Conservation (phyloP, 2,797 vertebrate species). For the Anisognathus igniventris region DNA sequence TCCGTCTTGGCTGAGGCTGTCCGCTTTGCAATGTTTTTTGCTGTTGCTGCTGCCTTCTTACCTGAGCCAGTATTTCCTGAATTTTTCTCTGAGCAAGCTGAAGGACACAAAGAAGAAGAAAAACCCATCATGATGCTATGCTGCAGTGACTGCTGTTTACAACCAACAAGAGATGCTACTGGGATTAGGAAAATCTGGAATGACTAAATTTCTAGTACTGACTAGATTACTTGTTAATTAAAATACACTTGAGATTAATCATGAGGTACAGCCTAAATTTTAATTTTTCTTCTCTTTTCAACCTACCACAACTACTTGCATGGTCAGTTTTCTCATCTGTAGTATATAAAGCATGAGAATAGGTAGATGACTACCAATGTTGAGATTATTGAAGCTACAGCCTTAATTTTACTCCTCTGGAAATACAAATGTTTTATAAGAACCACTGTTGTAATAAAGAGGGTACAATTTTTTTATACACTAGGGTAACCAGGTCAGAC, state of each 20-base stretch:
- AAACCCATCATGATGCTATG: neutral
- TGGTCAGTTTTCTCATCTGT: neutral
- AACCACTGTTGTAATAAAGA: neutral
- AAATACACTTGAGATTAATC: neutral
- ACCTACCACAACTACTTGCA: neutral
- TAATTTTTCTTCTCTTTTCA: neutral
- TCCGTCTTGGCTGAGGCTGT: constrained; percentile 87
- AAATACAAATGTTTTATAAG: neutral
- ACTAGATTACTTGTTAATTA: neutral
- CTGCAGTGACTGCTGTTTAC: neutral
- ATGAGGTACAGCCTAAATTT: neutral
- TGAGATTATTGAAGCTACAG: neutral
- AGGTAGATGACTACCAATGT: neutral
- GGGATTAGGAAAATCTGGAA: neutral
- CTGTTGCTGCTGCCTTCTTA: constrained; percentile 94
- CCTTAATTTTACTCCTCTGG: neutral
- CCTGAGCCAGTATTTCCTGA: constrained; percentile 98
- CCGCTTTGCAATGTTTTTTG: constrained; percentile 83
- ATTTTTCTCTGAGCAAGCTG: constrained; percentile 99
- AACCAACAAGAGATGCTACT: neutral
- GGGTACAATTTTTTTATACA: neutral
- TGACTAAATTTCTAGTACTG: neutral
- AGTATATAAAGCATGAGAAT: neutral
- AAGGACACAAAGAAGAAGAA: constrained; percentile 31
- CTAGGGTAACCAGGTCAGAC: neutral